These are phyloP conservation scores for Matsumyia berberina DNA, from an alignment of 2,888 invertebrate species.

Conservation along the genomic window DNA sequence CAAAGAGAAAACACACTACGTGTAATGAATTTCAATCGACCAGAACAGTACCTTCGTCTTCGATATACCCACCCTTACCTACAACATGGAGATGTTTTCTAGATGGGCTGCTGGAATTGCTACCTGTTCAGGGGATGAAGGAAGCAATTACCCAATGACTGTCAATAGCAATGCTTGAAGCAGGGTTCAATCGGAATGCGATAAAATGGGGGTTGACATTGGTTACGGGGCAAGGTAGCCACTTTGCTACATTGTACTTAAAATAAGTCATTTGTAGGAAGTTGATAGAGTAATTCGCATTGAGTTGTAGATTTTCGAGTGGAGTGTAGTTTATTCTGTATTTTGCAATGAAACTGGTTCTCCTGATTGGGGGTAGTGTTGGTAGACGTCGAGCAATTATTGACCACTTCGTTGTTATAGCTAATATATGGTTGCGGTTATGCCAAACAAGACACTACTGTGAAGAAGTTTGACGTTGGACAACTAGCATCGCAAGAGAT, in stretches of 20 bases:
- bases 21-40: conserved; percentile 31
- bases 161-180: conserved; percentile 5
- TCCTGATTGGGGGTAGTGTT: too few species aligned
- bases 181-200: conserved; percentile 21
- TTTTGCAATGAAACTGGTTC: too few species aligned
- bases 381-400: too few species aligned
- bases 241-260: background rate
- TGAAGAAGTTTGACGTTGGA: too few species aligned
- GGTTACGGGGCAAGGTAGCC: background rate
- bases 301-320: too few species aligned
- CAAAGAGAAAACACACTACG: background rate
- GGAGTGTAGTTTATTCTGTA: too few species aligned
- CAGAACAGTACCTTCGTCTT: conserved; percentile 17
- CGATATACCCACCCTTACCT: background rate
- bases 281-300: conserved; percentile 8
- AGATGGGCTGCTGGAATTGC: conserved; percentile 20
- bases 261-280: conserved; percentile 17
- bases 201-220: background rate
- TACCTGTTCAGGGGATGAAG: conserved; percentile 27
- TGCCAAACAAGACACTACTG: too few species aligned
- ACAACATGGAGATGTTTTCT: background rate
- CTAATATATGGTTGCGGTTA: too few species aligned
- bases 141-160: conserved; percentile 36
- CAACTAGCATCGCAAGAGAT: too few species aligned
- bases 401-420: too few species aligned